Percentiles rank a stretch among this genome's conserved stretches.
phyloP scores from a whole-genome alignment of 2,888 invertebrate species.

The Trissolcus brochymenae region DNA sequence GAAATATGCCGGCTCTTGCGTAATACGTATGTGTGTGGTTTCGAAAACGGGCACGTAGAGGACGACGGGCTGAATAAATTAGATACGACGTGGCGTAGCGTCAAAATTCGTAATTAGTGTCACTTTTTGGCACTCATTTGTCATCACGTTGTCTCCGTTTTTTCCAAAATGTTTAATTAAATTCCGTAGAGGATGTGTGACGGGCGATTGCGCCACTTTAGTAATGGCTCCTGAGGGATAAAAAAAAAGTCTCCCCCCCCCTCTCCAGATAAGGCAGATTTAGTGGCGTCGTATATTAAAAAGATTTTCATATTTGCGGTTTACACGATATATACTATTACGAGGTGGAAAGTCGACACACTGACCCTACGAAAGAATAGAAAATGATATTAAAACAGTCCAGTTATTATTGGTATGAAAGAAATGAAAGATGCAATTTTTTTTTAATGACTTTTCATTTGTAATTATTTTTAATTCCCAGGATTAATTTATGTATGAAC shows the following conservation, averaged over 20 bases:
- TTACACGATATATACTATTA: conserved; percentile 11
- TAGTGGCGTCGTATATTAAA: conserved; percentile 40
- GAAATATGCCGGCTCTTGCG: not conserved
- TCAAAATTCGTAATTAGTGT: conserved; percentile 40
- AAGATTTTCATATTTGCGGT: conserved; percentile 46
- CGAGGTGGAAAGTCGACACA: conserved; percentile 22
- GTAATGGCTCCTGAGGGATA: conserved; percentile 13
- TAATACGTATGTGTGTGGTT: not conserved
- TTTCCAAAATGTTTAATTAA: conserved; percentile 45
- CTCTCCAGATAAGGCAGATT: conserved; percentile 37
- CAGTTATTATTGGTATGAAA: no score
- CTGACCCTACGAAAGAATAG: no score
- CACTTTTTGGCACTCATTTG: conserved; percentile 30
- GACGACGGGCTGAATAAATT: conserved; percentile 13
- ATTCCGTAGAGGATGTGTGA: conserved; percentile 34
- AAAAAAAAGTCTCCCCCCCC: not conserved
- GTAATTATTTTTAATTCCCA: no score
- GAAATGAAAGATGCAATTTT: no score
- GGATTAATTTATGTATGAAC: no score
- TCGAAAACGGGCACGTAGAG: not conserved
- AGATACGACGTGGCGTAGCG: not conserved
- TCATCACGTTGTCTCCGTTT: conserved; percentile 17
- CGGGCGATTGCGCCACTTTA: conserved; percentile 4
- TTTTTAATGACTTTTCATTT: no score
- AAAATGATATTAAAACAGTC: no score